A percentile compares a stretch with the other conserved stretches of the same genome.
Conservation (phyloP, 2,888 invertebrate species). For the Drosophila emarginata region DNA sequence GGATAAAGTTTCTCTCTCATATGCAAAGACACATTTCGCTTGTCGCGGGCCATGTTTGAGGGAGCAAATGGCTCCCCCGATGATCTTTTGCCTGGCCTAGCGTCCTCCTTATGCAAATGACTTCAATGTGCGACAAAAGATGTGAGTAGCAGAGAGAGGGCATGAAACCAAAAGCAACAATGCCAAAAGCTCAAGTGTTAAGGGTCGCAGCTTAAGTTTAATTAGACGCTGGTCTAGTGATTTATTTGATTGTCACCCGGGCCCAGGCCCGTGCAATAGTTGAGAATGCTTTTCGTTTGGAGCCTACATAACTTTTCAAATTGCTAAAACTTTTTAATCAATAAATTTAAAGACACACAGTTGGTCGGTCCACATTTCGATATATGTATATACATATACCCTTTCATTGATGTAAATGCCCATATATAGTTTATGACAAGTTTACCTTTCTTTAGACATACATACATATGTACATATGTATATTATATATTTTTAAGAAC, state of each 20-base stretch:
- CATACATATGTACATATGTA: no score
- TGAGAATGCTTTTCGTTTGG: constrained; percentile 31
- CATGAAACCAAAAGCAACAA: constrained; percentile 35
- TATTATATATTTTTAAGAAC: no score
- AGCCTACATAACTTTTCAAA: not conserved
- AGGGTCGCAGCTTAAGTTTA: constrained; percentile 81
- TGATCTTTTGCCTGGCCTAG: constrained; percentile 69
- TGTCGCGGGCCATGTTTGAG: constrained; percentile 11
- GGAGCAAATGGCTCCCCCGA: constrained; percentile 65
- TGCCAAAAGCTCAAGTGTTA: constrained; percentile 69
- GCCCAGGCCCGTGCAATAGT: constrained; percentile 27
- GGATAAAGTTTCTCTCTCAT: constrained; percentile 56
- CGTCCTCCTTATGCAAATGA: constrained; percentile 69
- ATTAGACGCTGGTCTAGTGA: constrained; percentile 80
- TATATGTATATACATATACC: not conserved
- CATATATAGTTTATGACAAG: no score
- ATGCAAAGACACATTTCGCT: constrained; percentile 66
- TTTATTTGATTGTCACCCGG: constrained; percentile 74
- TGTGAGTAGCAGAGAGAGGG: constrained; percentile 19
- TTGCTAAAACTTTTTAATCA: constrained; percentile 34
- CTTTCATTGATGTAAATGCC: not conserved
- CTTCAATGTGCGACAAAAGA: constrained; percentile 45
- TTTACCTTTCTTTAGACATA: no score
- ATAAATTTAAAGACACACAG: constrained; percentile 34
- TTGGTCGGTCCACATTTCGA: not conserved